These are phyloP conservation scores for Parnassius mnemosyne DNA, from an alignment of 2,888 invertebrate species.

Conservation along the genomic window DNA sequence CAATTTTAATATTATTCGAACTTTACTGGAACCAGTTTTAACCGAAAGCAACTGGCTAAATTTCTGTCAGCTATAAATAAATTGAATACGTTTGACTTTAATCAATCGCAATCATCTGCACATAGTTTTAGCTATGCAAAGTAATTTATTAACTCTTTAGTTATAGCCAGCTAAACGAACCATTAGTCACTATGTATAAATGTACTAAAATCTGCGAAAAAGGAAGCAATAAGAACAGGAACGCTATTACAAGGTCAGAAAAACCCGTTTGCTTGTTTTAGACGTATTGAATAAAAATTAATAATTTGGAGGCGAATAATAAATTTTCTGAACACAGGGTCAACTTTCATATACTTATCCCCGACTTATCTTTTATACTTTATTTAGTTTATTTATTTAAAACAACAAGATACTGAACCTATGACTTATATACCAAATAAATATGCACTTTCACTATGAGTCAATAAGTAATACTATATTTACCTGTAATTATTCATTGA, in stretches of 20 bases:
- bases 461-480: conserved; percentile 26
- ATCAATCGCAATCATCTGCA: too few relatives aligned
- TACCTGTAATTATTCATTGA: conserved; percentile 54
- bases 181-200: not conserved
- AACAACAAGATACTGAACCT: conserved; percentile 32
- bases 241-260: conserved; percentile 38
- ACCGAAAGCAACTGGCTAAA: not conserved
- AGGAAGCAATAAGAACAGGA: conserved; percentile 28
- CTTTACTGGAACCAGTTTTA: too few relatives aligned
- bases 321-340: not conserved
- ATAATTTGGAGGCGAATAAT: not conserved
- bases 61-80: not conserved
- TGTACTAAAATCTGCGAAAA: conserved; percentile 19
- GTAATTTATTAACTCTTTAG: not conserved
- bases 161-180: not conserved
- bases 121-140: too few relatives aligned
- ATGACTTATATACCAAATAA: conserved; percentile 29
- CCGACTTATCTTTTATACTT: not conserved
- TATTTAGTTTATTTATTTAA: not conserved
- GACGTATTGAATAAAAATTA: conserved; percentile 6
- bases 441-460: too few relatives aligned
- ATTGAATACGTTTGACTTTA: not conserved
- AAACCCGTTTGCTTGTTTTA: conserved; percentile 36
- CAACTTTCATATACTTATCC: conserved; percentile 6
- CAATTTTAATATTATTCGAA: too few relatives aligned